phyloP scores from a whole-genome alignment of 2,113 vertebrate species.

The Oreochromis spilurus region DNA sequence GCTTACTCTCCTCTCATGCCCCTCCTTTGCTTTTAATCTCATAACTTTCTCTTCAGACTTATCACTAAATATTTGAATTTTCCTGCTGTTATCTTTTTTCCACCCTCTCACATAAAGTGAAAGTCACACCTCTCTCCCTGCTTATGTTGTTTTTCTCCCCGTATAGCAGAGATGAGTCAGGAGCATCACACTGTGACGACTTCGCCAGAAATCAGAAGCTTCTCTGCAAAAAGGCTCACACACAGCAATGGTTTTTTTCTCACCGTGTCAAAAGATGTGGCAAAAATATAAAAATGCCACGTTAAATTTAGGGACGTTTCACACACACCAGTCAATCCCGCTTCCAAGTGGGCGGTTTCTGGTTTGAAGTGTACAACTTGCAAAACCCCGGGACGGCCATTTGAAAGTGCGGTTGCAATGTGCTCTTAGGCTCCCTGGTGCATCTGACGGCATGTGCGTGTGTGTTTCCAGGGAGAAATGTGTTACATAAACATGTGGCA shows the following conservation, averaged over 20 bases:
- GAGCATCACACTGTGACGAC: background rate
- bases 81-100: background rate
- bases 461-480: background rate
- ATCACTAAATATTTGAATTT: background rate
- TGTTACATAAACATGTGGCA: background rate
- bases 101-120: background rate
- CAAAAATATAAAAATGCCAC: background rate
- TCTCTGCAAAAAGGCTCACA: background rate
- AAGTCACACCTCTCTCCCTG: background rate
- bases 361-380: background rate
- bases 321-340: background rate
- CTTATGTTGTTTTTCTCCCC: background rate
- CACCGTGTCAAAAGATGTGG: background rate
- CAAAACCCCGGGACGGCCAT: background rate
- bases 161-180: background rate
- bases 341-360: background rate
- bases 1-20: background rate
- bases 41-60: background rate
- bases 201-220: background rate
- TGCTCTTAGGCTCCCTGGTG: background rate
- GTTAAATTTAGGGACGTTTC: background rate
- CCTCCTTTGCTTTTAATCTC: background rate
- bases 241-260: rapidly evolving
- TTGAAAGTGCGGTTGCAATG: background rate
- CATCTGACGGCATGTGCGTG: background rate